Conservation (phyloP, 2,797 vertebrate genomes). For the Cephalopachus bancanus region DNA sequence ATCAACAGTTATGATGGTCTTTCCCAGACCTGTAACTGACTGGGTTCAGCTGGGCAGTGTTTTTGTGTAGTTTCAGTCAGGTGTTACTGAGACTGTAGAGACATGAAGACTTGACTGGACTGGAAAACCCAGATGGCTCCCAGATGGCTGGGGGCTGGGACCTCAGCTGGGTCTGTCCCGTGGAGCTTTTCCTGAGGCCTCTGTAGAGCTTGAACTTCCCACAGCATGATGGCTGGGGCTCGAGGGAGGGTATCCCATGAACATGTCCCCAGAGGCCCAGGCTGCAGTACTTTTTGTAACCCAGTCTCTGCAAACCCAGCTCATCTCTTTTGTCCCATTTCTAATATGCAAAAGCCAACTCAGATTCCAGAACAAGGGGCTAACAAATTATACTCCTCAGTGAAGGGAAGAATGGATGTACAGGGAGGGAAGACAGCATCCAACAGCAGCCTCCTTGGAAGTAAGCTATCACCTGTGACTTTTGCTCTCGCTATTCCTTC, state of each 20-base stretch:
- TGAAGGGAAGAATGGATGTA: accelerated
- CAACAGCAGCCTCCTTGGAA: background rate
- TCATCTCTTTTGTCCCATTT: background rate
- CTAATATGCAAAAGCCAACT: background rate
- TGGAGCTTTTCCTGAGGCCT: background rate
- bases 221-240: background rate
- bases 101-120: background rate
- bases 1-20: background rate
- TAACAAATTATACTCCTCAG: background rate
- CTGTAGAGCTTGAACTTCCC: background rate
- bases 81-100: background rate
- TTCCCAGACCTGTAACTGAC: background rate
- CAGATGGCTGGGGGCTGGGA: background rate
- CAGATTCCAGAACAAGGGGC: background rate
- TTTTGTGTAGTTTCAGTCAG: background rate
- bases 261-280: background rate
- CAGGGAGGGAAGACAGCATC: background rate
- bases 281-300: background rate
- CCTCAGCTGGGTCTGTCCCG: background rate
- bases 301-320: background rate
- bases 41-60: background rate
- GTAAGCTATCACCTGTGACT: background rate
- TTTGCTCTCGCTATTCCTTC: background rate
- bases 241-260: accelerated
- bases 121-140: background rate